A percentile compares a stretch with the other conserved stretches of the same genome.
These are phyloP conservation scores for Tupiocoris notatus DNA, from an alignment of 2,888 invertebrate genomes.

Conservation along the genomic window DNA sequence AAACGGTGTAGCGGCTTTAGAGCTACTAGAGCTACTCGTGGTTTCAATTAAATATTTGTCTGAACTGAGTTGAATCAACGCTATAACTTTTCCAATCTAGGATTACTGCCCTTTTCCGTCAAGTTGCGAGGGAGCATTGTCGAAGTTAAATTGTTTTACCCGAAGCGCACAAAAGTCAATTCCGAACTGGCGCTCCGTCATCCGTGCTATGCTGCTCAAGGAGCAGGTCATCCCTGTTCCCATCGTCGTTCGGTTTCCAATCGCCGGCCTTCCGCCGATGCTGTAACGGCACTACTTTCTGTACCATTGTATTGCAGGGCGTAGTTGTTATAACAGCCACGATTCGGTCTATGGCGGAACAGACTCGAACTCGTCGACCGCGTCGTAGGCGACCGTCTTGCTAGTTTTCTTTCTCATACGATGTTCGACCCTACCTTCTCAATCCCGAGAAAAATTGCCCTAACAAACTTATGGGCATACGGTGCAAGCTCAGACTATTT, in stretches of 20 bases:
- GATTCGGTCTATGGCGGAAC: too few species aligned
- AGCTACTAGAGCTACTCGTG: background rate
- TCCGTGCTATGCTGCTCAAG: background rate
- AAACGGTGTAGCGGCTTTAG: too few species aligned
- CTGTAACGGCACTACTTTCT: too few species aligned
- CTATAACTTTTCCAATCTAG: constrained; percentile 38
- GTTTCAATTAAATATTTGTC: constrained; percentile 35
- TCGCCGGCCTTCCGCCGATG: too few species aligned
- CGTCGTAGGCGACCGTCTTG: too few species aligned
- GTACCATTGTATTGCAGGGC: background rate
- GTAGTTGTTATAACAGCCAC: too few species aligned
- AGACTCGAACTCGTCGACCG: too few species aligned
- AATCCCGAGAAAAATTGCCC: too few species aligned
- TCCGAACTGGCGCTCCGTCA: constrained; percentile 9
- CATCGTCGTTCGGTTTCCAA: background rate
- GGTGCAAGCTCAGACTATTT: too few species aligned
- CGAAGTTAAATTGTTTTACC: constrained; percentile 37
- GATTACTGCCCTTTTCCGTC: constrained; percentile 29
- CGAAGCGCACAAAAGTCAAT: constrained; percentile 32
- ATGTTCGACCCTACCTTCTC: too few species aligned
- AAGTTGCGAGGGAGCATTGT: constrained; percentile 32
- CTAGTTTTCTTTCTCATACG: too few species aligned
- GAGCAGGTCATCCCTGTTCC: background rate
- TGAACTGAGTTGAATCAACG: constrained; percentile 24
- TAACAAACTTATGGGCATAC: too few species aligned